phyloP scores from a whole-genome alignment of 2,113 vertebrate species.

The Pteruthius melanotis region DNA sequence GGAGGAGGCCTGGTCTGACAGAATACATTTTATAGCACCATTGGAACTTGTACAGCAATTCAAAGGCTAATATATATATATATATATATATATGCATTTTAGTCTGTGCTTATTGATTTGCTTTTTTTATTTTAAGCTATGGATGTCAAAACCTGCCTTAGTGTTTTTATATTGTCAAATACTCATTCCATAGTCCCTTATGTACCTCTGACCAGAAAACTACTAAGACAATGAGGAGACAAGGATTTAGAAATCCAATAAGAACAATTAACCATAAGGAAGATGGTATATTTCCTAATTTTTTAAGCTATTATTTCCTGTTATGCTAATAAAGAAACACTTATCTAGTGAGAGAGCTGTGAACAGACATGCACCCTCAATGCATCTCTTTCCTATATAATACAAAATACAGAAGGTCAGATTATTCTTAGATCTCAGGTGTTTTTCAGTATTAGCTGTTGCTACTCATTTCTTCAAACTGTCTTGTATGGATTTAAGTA shows the following conservation, averaged over 20 bases:
- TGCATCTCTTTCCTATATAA: neutral
- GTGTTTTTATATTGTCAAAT: neutral
- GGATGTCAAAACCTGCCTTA: neutral
- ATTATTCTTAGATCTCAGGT: neutral
- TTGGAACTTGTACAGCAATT: neutral
- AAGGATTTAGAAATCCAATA: neutral
- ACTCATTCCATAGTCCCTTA: neutral
- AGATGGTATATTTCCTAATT: neutral
- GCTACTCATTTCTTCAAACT: neutral
- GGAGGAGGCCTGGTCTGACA: neutral
- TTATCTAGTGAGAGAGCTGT: neutral
- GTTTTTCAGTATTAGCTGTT: neutral
- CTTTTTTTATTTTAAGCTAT: neutral
- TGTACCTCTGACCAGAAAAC: neutral
- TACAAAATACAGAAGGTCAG: neutral
- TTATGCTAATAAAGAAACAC: neutral
- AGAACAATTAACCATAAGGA: neutral
- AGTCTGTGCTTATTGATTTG: neutral
- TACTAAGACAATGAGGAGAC: neutral
- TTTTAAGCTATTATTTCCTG: neutral
- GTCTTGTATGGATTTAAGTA: neutral
- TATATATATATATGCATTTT: neutral
- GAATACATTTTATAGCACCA: neutral
- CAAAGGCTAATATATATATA: neutral
- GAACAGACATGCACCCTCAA: neutral